Evolutionary conservation across 2,888 invertebrate genomes (phyloP), one percentile per base, ranked within the genome.

Genomic region (Torymus auratus): DNA sequence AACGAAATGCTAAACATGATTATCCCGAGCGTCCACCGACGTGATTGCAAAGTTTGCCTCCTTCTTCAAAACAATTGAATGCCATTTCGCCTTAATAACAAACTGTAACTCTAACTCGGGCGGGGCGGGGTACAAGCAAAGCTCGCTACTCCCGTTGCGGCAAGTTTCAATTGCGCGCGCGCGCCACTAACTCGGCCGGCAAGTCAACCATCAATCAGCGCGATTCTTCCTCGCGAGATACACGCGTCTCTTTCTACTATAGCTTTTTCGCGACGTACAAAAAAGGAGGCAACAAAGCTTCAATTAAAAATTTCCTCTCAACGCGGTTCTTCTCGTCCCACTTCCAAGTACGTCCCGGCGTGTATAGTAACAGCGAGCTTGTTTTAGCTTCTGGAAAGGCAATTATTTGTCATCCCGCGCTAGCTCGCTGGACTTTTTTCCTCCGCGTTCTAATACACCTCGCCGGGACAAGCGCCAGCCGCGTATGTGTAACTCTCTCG

Each of bases 111-210:
- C 69, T 55, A 52, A 41, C 41, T 41, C 20, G 50, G 10, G 4
- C 13, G 20, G 41, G 7, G 28, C 7, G 28, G 7, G 28, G 28
- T 2, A 28, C 65, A 71, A 61, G 20, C 71, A 60, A 50, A 56
- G 65, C 41, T 55, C 68, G 60, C 28, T 55, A 41, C 62, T 65
- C n/a, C 20, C 74, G 50, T n/a, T n/a, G n/a, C 15, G 10, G 10
- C 62, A 65, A 69, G 68, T 69, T 69, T 69, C 76, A 76, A 76
- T 76, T 76, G 76, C 61, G 55, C 69, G n/a, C n/a, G n/a, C n/a
- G n/a, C n/a, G n/a, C n/a, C 62, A 61, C 13, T 58, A 68, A 68
- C 68, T 75, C 41, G 60, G 23, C 14, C 60, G 20, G 17, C 41
- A 56, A 75, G 67, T 75, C 69, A 62, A 69, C 68, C 68, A 60